phyloP scores from a whole-genome alignment of 2,888 invertebrate species.

The Nemotelus nigrinus region DNA sequence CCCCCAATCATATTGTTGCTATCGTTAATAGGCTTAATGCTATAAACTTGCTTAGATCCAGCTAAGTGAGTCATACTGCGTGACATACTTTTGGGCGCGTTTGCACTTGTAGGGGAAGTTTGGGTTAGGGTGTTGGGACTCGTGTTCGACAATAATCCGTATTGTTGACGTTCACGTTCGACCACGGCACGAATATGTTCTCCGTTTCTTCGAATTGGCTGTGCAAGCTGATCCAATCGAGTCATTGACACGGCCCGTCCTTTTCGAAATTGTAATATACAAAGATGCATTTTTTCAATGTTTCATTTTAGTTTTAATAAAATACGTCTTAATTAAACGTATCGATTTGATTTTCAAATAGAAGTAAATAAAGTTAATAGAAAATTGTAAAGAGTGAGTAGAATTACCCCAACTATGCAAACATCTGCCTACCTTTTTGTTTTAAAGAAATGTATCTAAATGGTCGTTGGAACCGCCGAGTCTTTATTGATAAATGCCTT shows the following conservation, averaged over 20 bases:
- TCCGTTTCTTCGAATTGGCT: constrained; percentile 72
- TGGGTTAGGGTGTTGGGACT: constrained; percentile 55
- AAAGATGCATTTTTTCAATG: constrained; percentile 12
- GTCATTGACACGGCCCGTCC: constrained; percentile 95
- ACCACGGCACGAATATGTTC: constrained; percentile 64
- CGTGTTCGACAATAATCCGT: constrained; percentile 52
- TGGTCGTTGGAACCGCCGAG: too few species aligned
- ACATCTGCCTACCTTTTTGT: too few species aligned
- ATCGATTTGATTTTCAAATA: too few species aligned
- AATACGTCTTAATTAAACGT: too few species aligned
- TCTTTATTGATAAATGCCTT: too few species aligned
- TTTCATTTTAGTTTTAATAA: neutral
- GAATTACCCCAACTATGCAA: too few species aligned
- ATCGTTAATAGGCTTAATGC: constrained; percentile 20
- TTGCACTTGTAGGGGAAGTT: constrained; percentile 51
- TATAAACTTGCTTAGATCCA: constrained; percentile 52
- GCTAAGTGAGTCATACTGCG: constrained; percentile 78
- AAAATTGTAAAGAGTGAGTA: too few species aligned
- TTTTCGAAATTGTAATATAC: constrained; percentile 56
- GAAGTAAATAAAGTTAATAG: too few species aligned
- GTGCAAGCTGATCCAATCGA: constrained; percentile 85
- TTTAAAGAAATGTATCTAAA: too few species aligned
- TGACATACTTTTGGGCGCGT: constrained; percentile 67
- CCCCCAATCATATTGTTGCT: constrained; percentile 4
- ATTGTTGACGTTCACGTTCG: constrained; percentile 63